These are phyloP conservation scores for Brienomyrus longianalis DNA, from an alignment of 2,113 vertebrate species.

Conservation along the genomic window DNA sequence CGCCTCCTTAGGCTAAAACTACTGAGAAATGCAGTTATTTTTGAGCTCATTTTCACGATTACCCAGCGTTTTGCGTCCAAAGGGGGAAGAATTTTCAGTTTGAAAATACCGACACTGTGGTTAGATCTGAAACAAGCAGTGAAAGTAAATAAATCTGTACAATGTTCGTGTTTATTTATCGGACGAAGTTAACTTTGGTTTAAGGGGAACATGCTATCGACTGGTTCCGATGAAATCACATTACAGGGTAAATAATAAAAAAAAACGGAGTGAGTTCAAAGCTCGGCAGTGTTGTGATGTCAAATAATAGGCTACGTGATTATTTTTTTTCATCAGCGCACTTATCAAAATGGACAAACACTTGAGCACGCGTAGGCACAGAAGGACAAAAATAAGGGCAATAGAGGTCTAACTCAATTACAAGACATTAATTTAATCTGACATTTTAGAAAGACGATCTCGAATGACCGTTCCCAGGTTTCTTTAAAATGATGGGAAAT, in stretches of 20 bases:
- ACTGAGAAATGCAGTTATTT: not conserved
- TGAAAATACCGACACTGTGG: not conserved
- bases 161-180: not conserved
- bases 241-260: not conserved
- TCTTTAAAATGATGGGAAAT: not conserved
- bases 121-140: not conserved
- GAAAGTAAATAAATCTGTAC: not conserved
- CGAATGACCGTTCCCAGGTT: not conserved
- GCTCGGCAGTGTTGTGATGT: not conserved
- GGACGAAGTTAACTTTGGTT: not conserved
- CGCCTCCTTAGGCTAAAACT: not conserved
- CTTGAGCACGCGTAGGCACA: not conserved
- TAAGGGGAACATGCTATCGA: not conserved
- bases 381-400: not conserved
- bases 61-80: not conserved
- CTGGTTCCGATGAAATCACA: not conserved
- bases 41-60: not conserved
- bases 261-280: not conserved
- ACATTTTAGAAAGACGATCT: not conserved
- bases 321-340: not conserved
- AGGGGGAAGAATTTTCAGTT: not conserved
- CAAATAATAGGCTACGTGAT: not conserved
- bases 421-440: not conserved
- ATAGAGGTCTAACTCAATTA: not conserved
- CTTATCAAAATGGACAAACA: constrained; percentile 9